Evolutionary conservation across 2,888 invertebrate genomes (phyloP).

Genomic region (Melanotus villosus): DNA sequence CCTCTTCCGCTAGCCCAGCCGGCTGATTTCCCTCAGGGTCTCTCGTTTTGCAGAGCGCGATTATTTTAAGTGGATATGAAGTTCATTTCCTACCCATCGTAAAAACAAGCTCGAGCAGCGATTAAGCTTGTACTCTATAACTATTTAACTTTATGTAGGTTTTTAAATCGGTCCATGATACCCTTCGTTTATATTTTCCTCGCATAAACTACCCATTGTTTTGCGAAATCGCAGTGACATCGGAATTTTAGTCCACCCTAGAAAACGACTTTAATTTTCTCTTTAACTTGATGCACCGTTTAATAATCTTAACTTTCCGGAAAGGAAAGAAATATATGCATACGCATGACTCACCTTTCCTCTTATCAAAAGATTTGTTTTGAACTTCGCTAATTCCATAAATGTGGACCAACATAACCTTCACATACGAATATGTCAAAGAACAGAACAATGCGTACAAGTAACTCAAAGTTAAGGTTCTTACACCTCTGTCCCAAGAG

Average conservation of each 20-base stretch:
- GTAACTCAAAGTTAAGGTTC: too few relatives aligned
- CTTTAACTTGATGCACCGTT: not conserved
- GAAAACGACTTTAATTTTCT: not conserved
- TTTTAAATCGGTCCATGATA: conserved; percentile 14
- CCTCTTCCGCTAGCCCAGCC: conserved; percentile 55
- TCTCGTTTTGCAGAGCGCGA: conserved; percentile 65
- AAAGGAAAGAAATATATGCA: too few relatives aligned
- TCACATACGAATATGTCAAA: too few relatives aligned
- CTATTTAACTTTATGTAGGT: conserved; percentile 44
- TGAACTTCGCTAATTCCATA: too few relatives aligned
- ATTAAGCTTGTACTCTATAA: conserved; percentile 42
- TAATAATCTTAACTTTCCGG: not conserved
- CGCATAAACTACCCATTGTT: not conserved
- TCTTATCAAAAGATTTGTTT: too few relatives aligned
- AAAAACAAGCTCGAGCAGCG: conserved; percentile 43
- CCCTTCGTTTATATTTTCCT: conserved; percentile 13
- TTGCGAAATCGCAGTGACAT: not conserved
- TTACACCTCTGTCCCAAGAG: too few relatives aligned
- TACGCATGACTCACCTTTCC: too few relatives aligned
- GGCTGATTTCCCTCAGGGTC: conserved; percentile 67
- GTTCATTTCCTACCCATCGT: conserved; percentile 61
- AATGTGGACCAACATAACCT: too few relatives aligned
- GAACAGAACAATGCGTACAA: too few relatives aligned
- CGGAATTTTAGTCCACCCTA: not conserved
- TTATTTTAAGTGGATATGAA: conserved; percentile 68